Evolutionary conservation across 2,888 invertebrate species (phyloP).

Genomic region (Heliconius hortense): DNA sequence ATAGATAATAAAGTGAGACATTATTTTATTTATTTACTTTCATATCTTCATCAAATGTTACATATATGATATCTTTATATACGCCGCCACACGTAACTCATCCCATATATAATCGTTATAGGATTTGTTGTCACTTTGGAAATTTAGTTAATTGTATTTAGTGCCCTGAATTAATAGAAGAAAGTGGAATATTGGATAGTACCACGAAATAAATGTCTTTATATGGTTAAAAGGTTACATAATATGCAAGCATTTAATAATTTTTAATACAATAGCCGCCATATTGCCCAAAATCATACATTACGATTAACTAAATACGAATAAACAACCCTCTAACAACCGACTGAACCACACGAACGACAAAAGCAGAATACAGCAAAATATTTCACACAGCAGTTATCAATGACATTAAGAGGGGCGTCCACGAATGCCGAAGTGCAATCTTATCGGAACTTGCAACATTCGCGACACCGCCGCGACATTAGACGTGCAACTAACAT

Average conservation of each 20-base stretch:
- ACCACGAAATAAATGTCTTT: no score
- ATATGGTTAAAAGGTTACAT: no score
- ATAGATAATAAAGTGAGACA: background rate
- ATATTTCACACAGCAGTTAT: slow-evolving; percentile 35
- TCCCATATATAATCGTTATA: no score
- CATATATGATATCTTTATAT: no score
- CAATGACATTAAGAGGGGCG: slow-evolving; percentile 36
- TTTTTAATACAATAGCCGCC: no score
- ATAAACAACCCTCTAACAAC: background rate
- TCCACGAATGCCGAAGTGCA: slow-evolving; percentile 38
- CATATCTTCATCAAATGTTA: background rate
- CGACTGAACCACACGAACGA: background rate
- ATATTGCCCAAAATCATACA: background rate
- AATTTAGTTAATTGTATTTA: background rate
- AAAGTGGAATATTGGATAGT: no score
- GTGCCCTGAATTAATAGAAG: background rate
- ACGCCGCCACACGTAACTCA: no score
- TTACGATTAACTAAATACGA: background rate
- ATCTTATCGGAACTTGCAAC: slow-evolving; percentile 54
- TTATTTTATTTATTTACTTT: background rate
- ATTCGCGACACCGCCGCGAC: slow-evolving; percentile 62
- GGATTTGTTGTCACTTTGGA: no score
- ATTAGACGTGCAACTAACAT: slow-evolving; percentile 71
- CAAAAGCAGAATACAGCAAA: background rate
- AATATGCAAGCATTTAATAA: no score